Conservation (phyloP, 2,113 vertebrate species). For the Gnathonemus longibarbis region DNA sequence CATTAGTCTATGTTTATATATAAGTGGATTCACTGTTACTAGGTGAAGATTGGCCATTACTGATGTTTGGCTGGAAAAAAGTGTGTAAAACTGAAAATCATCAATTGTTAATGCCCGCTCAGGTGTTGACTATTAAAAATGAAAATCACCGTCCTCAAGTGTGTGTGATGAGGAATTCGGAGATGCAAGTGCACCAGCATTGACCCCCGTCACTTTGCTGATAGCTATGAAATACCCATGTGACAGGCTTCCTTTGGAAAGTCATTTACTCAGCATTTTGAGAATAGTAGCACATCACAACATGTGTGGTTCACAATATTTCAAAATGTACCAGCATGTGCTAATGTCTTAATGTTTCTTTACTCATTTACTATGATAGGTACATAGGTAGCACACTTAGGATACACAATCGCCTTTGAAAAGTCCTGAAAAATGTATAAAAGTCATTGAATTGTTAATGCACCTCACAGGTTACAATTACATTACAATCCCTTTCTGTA, state of each 20-base stretch:
- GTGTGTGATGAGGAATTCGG: background rate
- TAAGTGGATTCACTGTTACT: background rate
- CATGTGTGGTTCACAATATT: conserved; percentile 36
- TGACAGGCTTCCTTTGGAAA: conserved; percentile 36
- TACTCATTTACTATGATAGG: conserved; percentile 20
- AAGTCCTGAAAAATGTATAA: conserved; percentile 40
- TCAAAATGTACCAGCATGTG: conserved; percentile 58
- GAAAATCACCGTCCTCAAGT: background rate
- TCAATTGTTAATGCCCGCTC: background rate
- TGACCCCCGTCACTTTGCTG: background rate
- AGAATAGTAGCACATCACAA: conserved; percentile 37
- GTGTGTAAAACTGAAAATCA: background rate
- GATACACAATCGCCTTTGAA: conserved; percentile 34
- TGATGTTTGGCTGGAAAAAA: background rate
- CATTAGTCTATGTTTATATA: background rate
- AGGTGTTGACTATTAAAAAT: background rate
- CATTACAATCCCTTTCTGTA: conserved; percentile 55
- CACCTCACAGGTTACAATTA: conserved; percentile 39
- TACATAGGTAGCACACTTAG: conserved; percentile 7
- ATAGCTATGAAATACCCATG: background rate
- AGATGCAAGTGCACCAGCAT: no score
- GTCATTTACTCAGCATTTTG: background rate
- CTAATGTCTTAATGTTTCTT: conserved; percentile 36
- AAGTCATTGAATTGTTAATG: conserved; percentile 40
- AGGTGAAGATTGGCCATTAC: background rate